phyloP scores from a whole-genome alignment of 2,113 vertebrate genomes.

The Porphyrio hochstetteri region DNA sequence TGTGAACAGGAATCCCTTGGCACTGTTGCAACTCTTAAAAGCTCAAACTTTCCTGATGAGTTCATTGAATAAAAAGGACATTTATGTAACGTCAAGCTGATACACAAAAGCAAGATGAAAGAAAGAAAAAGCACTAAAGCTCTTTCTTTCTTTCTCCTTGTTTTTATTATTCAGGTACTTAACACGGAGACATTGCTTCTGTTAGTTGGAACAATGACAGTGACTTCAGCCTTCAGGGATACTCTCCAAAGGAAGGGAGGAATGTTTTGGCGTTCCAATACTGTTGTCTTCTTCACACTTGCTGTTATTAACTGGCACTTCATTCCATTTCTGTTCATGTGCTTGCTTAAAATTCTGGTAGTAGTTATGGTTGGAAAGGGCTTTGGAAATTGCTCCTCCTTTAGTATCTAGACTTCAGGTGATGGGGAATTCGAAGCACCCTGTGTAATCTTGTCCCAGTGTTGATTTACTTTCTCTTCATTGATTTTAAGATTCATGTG shows the following conservation, averaged over 20 bases:
- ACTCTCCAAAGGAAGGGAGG: background rate
- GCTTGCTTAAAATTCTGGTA: background rate
- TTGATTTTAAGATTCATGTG: background rate
- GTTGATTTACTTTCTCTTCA: background rate
- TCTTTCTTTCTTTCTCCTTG: background rate
- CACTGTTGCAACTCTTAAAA: background rate
- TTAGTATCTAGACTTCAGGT: background rate
- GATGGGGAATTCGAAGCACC: background rate
- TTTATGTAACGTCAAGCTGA: background rate
- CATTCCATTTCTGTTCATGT: background rate
- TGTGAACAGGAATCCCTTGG: background rate
- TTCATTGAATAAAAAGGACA: background rate
- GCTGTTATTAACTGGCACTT: background rate
- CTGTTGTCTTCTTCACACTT: background rate
- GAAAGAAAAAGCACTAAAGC: background rate
- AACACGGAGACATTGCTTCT: background rate
- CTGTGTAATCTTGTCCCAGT: background rate
- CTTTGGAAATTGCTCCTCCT: background rate
- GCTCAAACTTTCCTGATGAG: background rate
- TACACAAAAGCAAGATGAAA: background rate
- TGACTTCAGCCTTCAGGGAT: background rate
- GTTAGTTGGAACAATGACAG: background rate
- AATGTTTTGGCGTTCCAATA: background rate
- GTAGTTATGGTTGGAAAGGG: background rate
- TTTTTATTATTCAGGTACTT: background rate